Evolutionary conservation across 2,888 invertebrate genomes (phyloP), one percentile per base, ranked within the genome.

Genomic region (Acanthococcus lagerstroemiae): DNA sequence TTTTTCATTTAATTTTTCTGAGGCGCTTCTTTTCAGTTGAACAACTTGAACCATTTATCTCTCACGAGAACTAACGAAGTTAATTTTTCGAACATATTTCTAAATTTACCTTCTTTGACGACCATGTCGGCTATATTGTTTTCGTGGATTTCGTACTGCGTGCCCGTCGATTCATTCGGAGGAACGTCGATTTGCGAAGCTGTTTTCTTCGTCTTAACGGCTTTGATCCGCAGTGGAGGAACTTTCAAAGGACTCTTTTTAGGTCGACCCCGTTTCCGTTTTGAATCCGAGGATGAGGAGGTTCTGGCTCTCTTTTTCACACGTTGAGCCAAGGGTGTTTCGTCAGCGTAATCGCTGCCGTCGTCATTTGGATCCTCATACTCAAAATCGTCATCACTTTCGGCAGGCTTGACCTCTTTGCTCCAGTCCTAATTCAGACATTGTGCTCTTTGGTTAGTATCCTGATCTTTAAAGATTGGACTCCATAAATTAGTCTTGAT

Each of bases 191-290:
- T 24, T 45, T 25, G 58, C 17, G n/a, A 24, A 1, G 22, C 54
- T 9, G 37, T 27, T 52, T 48, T 61, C 7, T 52, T 52, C 1
- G 6, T 7, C 17, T 54, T 52, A 24, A 63, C 52, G 7, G 63
- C 54, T 44, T 63, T 63, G 21, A 63, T 63, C 17, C 63, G 52
- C 4, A 63, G n/a, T 0, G 63, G 63, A 5, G 63, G 63, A 3
- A 63, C 63, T 54, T 54, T 63, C 25, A 44, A 7, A n/a, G 22
- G 15, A 21, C 15, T 24, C 9, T 54, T 63, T 12, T 26, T 15
- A 15, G 60, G 60, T 27, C 60, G 24, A 1, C 60, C 60, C 15
- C 60, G 60, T 60, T 60, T 60, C 12, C 60, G 60, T 50, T 60
- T 60, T 15, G 48, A 17, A 3, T 60, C 60, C 2, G 58, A 57